Evolutionary conservation across 2,113 vertebrate genomes (phyloP), one percentile per base, ranked within the genome.

Genomic region (Phalacrocorax aristotelis): DNA sequence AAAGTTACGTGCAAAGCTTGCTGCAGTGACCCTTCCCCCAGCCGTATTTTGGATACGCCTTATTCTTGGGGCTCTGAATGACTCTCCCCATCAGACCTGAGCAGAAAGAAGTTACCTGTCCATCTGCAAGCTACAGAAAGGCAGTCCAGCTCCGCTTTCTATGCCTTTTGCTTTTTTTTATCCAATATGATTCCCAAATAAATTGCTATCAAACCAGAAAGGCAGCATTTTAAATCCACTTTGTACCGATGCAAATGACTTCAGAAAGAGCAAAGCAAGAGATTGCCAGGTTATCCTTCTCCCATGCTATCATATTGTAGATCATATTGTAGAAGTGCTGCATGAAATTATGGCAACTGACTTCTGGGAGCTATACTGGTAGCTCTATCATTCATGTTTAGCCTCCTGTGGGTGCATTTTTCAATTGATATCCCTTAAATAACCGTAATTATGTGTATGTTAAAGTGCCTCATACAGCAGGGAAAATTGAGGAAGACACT

Each of bases 401-500:
- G 61, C 93, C 92, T 97, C 84, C 93, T 97, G 69, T 44, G 95
- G 92, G 86, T 96, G 61, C 82, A 71, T 97, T 98, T 98, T 98
- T 93, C 93, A 97, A 97, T 81, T 87, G 96, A 97, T 97, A 98
- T 96, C 93, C 97, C 94, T 98, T 97, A 98, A 98, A 98, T 97
- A 98, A 97, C 97, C 97, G 97, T 98, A 97, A 97, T 96, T 97
- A 93, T 95, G 89, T 95, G 72, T 79, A 87, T 71, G 92, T 97
- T 97, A 96, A 98, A 98, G 96, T 97, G 97, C 97, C 97, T 94
- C 96, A 97, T 98, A 92, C 97, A 97, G 93, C 95, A 77, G 76
- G 84, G 98, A 98, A 98, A 98, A 98, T 98, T 98, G 98, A 98
- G 98, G 98, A 98, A 98, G 98, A 98, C 98, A 98, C 98, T 97